Percentiles rank a stretch among this genome's conserved stretches.
phyloP scores from a whole-genome alignment of 2,797 vertebrate species.

The Danio aesculapii region DNA sequence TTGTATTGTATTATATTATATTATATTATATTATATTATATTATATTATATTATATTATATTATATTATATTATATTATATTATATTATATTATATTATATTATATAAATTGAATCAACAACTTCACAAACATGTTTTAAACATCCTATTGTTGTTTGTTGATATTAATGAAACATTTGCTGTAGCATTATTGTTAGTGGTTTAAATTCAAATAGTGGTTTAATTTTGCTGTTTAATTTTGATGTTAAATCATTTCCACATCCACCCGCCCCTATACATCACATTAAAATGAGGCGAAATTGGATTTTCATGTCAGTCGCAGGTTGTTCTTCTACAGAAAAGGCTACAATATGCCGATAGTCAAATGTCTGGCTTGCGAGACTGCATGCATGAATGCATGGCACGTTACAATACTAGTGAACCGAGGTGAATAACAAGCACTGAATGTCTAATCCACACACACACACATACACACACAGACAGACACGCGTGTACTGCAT shows the following conservation, averaged over 20 bases:
- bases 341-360: not conserved
- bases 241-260: not conserved
- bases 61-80: too few species aligned
- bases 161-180: too few species aligned
- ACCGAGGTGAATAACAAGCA: slow-evolving; percentile 12
- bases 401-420: not conserved
- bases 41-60: too few species aligned
- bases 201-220: not conserved
- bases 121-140: too few species aligned
- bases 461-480: not conserved
- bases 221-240: not conserved
- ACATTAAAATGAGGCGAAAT: not conserved
- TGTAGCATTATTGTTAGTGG: too few species aligned
- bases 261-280: not conserved
- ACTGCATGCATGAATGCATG: slow-evolving; percentile 12
- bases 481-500: not conserved
- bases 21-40: too few species aligned
- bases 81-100: too few species aligned
- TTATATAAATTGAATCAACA: too few species aligned
- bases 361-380: not conserved
- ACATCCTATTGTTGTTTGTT: too few species aligned
- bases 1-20: too few species aligned
- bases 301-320: not conserved
- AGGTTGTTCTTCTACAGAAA: not conserved
- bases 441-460: not conserved